Conservation (phyloP, 92 coral and sea anemone genomes). For the Siderastrea siderea region DNA sequence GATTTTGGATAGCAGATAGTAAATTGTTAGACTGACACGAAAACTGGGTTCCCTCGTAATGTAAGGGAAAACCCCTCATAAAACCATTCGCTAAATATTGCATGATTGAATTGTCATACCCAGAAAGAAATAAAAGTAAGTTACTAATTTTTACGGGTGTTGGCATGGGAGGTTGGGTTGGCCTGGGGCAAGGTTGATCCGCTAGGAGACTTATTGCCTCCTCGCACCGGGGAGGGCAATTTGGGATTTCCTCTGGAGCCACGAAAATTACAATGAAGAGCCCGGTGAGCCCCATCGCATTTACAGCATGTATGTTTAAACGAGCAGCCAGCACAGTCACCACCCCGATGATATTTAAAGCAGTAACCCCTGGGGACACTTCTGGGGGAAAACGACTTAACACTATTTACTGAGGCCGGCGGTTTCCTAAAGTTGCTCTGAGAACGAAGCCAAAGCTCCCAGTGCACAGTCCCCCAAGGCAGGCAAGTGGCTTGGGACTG, state of each 20-base stretch:
- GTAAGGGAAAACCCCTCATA: constrained; percentile 59
- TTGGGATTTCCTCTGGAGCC: background rate
- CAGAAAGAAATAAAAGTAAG: constrained; percentile 32
- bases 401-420: background rate
- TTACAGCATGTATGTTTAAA: constrained; percentile 63
- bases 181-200: constrained; percentile 15
- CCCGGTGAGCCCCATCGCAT: constrained; percentile 63
- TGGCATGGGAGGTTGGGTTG: constrained; percentile 24
- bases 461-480: constrained; percentile 63
- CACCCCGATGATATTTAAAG: constrained; percentile 50
- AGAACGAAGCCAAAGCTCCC: constrained; percentile 72
- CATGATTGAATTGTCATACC: constrained; percentile 33
- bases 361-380: constrained; percentile 54
- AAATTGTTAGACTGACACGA: constrained; percentile 38
- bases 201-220: constrained; percentile 18
- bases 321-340: constrained; percentile 54
- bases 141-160: constrained; percentile 53
- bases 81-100: constrained; percentile 44
- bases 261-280: constrained; percentile 41
- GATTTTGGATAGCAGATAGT: constrained; percentile 45
- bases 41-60: constrained; percentile 48
- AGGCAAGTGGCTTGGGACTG: constrained; percentile 36
- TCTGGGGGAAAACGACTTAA: background rate
- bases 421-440: constrained; percentile 19
- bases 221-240: background rate